Evolutionary conservation across 2,113 vertebrate species (phyloP), one percentile per base, ranked within the genome.

Genomic region (Pampusana beccarii): DNA sequence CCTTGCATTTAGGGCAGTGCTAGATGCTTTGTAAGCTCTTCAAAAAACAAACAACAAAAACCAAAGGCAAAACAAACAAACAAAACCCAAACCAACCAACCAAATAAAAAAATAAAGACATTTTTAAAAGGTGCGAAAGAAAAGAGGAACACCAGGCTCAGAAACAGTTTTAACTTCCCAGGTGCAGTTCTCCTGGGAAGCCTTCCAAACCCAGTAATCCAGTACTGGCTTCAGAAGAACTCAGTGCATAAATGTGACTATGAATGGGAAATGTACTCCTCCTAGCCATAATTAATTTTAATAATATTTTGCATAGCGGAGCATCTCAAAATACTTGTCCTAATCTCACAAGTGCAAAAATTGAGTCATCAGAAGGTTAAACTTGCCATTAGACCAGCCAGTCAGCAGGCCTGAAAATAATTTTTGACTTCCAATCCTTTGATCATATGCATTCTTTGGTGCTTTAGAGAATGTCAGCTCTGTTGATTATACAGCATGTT

Each of bases 111-210:
- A 21, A 29, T 36, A 64, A n/a, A 29, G 5, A n/a, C n/a, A n/a
- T n/a, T n/a, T n/a, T n/a, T n/a, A 46, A 20, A 38, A 15, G 2
- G 4, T 12, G 3, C 18, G 54, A 85, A 57, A 81, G 36, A 38
- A 80, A 54, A 86, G 26, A 90, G 33, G 23, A 92, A 29, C 20
- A 51, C 60, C 74, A 93, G 61, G 38, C 56, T 78, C 72, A 88
- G 88, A 94, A 92, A 65, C 83, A 84, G 96, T 91, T 94, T 89
- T 81, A 74, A 54, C 93, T 88, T 94, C 72, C 73, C 91, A 91
- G 80, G 67, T 93, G 83, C 56, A 19, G 92, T 89, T 96, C 57
- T 86, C 75, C 73, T 46, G 93, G 83, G 90, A 93, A 89, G 69
- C 80, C 72, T 92, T 92, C 91, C 93, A 96, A 66, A 91, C 34